These are phyloP conservation scores for Brienomyrus brachyistius DNA, from an alignment of 2,113 vertebrate genomes.

Conservation along the genomic window DNA sequence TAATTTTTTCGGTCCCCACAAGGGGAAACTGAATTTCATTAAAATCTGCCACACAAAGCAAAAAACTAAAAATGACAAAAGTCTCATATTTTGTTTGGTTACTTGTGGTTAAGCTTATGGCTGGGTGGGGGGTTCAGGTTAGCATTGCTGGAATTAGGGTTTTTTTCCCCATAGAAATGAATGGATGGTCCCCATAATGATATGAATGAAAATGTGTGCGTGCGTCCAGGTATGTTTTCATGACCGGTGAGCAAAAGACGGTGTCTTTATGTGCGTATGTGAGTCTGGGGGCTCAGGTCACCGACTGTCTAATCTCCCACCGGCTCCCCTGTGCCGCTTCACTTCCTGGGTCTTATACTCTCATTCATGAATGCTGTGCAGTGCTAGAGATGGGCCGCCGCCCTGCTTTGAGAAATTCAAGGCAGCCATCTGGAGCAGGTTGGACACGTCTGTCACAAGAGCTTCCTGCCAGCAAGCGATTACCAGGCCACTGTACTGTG, in stretches of 20 bases:
- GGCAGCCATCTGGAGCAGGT: slow-evolving; percentile 17
- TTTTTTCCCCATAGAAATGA: background rate
- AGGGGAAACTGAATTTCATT: background rate
- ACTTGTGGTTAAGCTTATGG: background rate
- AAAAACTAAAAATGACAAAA: background rate
- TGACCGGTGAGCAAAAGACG: background rate
- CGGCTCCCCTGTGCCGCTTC: background rate
- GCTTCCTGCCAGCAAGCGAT: background rate
- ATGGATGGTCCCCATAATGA: background rate
- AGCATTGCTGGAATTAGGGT: background rate
- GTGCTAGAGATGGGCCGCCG: background rate
- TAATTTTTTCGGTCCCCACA: too few relatives aligned
- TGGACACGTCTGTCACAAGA: background rate
- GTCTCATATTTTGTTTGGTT: background rate
- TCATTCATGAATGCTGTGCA: slow-evolving; percentile 9
- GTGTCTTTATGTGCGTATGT: background rate
- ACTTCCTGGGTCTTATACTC: background rate
- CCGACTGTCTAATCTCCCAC: background rate
- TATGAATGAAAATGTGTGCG: background rate
- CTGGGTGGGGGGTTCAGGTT: background rate
- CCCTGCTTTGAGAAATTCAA: background rate
- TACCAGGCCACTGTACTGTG: background rate
- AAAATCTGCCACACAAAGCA: background rate
- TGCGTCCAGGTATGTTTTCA: background rate
- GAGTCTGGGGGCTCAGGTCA: background rate